Conservation (phyloP, 2,888 invertebrate species). For the Tethea ocularis region DNA sequence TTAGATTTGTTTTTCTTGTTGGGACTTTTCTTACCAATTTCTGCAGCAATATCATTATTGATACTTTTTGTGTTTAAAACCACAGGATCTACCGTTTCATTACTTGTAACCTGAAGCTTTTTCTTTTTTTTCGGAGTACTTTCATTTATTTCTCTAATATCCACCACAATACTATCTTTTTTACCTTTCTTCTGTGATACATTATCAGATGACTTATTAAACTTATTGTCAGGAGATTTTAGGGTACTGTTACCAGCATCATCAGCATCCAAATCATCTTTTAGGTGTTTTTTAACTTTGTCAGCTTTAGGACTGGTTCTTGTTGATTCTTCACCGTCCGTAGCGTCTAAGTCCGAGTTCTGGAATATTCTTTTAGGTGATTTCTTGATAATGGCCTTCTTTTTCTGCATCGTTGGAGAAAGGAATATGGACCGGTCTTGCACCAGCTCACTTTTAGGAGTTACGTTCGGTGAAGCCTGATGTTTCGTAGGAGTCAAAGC, state of each 20-base stretch:
- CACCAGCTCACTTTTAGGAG: constrained; percentile 72
- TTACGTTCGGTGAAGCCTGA: constrained; percentile 71
- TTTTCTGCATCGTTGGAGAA: constrained; percentile 72
- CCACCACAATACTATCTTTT: constrained; percentile 25
- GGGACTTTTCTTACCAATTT: constrained; percentile 20
- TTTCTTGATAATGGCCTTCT: constrained; percentile 75
- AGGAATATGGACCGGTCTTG: constrained; percentile 73
- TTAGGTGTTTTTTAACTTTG: constrained; percentile 73
- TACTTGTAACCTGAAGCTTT: constrained; percentile 32
- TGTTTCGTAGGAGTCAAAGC: constrained; percentile 76
- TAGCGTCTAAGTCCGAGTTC: constrained; percentile 63
- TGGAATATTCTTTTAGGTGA: constrained; percentile 78
- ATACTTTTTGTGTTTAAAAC: constrained; percentile 14
- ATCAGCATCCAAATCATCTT: constrained; percentile 57
- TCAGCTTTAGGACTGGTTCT: constrained; percentile 60
- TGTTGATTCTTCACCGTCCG: constrained; percentile 48
- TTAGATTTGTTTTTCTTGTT: constrained; percentile 27
- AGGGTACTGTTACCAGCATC: constrained; percentile 22
- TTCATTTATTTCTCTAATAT: constrained; percentile 38
- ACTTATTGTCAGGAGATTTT: constrained; percentile 30
- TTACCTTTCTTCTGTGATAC: constrained; percentile 21
- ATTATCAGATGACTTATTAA: constrained; percentile 22
- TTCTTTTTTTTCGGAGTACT: constrained; percentile 57
- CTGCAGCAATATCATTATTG: constrained; percentile 11
- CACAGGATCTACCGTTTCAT: constrained; percentile 15